Evolutionary conservation across 2,113 vertebrate species (phyloP), one percentile per base, ranked within the genome.

Genomic region (Ranitomeya imitator): DNA sequence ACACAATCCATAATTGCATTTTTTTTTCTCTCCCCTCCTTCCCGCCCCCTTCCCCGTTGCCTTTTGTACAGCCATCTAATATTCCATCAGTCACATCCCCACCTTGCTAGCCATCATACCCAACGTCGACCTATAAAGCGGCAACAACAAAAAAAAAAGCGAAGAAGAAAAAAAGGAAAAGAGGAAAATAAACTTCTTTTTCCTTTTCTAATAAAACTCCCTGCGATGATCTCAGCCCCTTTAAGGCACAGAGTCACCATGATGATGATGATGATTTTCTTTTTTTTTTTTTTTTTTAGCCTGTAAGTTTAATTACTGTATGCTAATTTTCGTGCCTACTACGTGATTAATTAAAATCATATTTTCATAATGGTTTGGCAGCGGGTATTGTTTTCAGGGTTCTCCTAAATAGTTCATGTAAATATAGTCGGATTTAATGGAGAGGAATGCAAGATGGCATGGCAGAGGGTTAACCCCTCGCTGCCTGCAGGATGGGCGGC

Each of bases 1-100:
- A 97, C 95, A 96, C 97, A 97, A 97, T 97, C 96, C 96, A 96
- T 97, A 97, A 98, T 99, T 97, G 96, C 96, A 93, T 91, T 95
- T 92, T 31, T 87, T 71, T 88, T 88, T 87, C 37, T 45, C 5
- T 45, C 37, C 37, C 81, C 90, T 90, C 57, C 57, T 91, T 91
- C 82, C 31, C 79, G 74, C 89, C 54, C 79, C 54, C 52, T 52
- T 91, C 52, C 52, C 23, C 87, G 21, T 92, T 90, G 93, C 94
- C 37, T 45, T 94, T 93, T 95, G 93, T 94, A 95, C 96, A 96
- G 95, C 93, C 94, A 94, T 93, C 95, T 93, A 93, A 96, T 95
- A 96, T 92, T 91, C 93, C 94, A 94, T 91, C 93, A 91, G 93
- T 94, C 94, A 92, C 91, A 93, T 92, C 93, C 91, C 89, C 92